These are phyloP conservation scores for Strigamia crassipes DNA, from an alignment of 2,888 invertebrate genomes.

Conservation along the genomic window DNA sequence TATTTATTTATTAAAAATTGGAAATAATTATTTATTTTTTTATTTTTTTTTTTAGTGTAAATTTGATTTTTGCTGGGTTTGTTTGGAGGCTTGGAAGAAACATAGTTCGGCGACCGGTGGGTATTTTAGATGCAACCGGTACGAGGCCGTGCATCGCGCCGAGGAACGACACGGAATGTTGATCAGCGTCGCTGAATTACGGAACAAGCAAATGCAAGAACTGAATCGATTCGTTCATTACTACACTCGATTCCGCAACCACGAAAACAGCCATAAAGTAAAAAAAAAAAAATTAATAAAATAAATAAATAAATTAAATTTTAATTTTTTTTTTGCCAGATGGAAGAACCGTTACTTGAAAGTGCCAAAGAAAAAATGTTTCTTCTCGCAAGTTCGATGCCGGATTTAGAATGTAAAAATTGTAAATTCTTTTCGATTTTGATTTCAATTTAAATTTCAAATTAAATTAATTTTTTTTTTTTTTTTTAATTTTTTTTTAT, in stretches of 20 bases:
- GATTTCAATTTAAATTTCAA: too few relatives aligned
- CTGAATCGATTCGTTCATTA: conserved; percentile 70
- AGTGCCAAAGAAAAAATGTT: conserved; percentile 69
- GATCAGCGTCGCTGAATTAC: conserved; percentile 66
- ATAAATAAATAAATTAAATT: too few relatives aligned
- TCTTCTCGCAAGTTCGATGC: conserved; percentile 64
- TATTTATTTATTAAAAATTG: conserved; percentile 5
- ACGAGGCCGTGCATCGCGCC: conserved; percentile 68
- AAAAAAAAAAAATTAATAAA: conserved; percentile 31
- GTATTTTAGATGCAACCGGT: conserved; percentile 69
- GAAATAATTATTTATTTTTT: not conserved
- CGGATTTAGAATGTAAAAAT: conserved; percentile 49
- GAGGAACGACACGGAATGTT: conserved; percentile 66
- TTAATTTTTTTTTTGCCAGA: conserved; percentile 56
- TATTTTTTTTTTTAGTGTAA: conserved; percentile 65
- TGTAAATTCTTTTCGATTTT: too few relatives aligned
- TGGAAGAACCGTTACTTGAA: conserved; percentile 67
- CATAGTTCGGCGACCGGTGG: conserved; percentile 73
- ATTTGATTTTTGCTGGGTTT: conserved; percentile 75
- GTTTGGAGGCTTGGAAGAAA: conserved; percentile 72
- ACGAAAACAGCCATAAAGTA: conserved; percentile 67
- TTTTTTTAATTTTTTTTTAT: too few relatives aligned
- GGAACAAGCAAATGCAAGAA: conserved; percentile 67
- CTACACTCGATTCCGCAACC: conserved; percentile 69
- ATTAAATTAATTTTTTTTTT: too few relatives aligned